Evolutionary conservation across 2,888 invertebrate genomes (phyloP).

Genomic region (Yponomeuta sedellus): DNA sequence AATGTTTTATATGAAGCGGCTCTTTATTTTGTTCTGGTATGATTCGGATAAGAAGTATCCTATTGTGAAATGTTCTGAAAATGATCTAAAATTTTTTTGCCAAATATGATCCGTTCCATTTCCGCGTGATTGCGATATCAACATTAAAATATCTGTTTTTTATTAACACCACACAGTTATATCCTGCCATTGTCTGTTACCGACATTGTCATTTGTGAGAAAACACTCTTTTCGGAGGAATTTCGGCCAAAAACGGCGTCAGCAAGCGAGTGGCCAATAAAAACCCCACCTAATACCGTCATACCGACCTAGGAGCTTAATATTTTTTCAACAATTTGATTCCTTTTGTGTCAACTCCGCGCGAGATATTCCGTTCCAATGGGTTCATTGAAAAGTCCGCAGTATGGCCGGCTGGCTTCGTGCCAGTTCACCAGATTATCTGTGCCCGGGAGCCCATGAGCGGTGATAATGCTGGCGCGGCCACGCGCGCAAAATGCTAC

Average conservation of each 20-base stretch:
- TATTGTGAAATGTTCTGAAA: too few relatives aligned
- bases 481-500: slow-evolving; percentile 9
- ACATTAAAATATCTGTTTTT: too few relatives aligned
- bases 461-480: slow-evolving; percentile 59
- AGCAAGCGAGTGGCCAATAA: not conserved
- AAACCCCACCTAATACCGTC: not conserved
- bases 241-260: not conserved
- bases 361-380: slow-evolving; percentile 70
- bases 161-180: too few relatives aligned
- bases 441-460: slow-evolving; percentile 56
- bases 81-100: too few relatives aligned
- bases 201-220: too few relatives aligned
- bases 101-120: too few relatives aligned
- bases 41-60: too few relatives aligned
- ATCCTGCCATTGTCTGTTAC: too few relatives aligned
- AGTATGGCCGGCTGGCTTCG: slow-evolving; percentile 64
- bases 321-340: slow-evolving; percentile 59
- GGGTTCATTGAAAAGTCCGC: slow-evolving; percentile 74
- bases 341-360: slow-evolving; percentile 70
- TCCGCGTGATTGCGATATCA: too few relatives aligned
- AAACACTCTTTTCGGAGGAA: too few relatives aligned
- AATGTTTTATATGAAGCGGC: too few relatives aligned
- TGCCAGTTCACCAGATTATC: slow-evolving; percentile 64
- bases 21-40: too few relatives aligned
- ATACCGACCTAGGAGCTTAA: not conserved